Base-by-base conservation (phyloP, 1,140 invertebrate species). In the Mizuhopecten yessoensis region DNA sequence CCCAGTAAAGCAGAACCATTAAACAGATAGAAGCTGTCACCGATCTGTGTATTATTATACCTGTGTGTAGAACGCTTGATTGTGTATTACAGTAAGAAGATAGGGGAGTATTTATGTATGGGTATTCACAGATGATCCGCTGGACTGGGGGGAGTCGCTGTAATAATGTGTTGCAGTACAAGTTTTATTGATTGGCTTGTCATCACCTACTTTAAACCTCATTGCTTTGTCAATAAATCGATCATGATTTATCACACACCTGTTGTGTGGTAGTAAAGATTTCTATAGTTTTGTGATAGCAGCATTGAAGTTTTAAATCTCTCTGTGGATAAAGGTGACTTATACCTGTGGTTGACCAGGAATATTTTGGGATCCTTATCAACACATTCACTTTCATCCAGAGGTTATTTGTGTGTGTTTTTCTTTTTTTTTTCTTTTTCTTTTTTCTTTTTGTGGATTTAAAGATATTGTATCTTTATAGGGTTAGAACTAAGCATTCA, bases 221-320 rank as follows among this genome's bases (percentile, higher is more conserved):
- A 75, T 75, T 29, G 57, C 57, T 75, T 75, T 75, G 57, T 75
- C 57, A 75, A 75, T 75, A 75, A 75, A 75, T 75, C 57, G n/a
- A 75, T 75, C n/a, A n/a, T 29, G 57, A 75, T 75, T 75, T 75
- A 75, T 29, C 57, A 29, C 57, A 9, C 57, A 75, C 57, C 57
- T 75, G 57, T 75, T 45, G 42, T 45, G 42, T 13, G 42, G 42
- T n/a, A n/a, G n/a, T n/a, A n/a, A 45, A 7, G 17, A 45, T 45
- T 17, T 45, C 42, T 45, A n/a, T n/a, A 45, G 42, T 17, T 45
- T 7, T 45, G 5, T 13, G 45, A 20, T 57, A 75, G n/a, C 57
- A 75, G 23, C 57, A 9, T 0, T 29, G 57, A 75, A 75, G 57
- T 75, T 75, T 75, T 49, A 5, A 49, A 49, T 49, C 45, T 29